Percentiles rank a stretch among this genome's conserved stretches.
These are phyloP conservation scores for Steinernema hermaphroditum DNA, from an alignment of 2,888 invertebrate genomes.

Conservation along the genomic window DNA sequence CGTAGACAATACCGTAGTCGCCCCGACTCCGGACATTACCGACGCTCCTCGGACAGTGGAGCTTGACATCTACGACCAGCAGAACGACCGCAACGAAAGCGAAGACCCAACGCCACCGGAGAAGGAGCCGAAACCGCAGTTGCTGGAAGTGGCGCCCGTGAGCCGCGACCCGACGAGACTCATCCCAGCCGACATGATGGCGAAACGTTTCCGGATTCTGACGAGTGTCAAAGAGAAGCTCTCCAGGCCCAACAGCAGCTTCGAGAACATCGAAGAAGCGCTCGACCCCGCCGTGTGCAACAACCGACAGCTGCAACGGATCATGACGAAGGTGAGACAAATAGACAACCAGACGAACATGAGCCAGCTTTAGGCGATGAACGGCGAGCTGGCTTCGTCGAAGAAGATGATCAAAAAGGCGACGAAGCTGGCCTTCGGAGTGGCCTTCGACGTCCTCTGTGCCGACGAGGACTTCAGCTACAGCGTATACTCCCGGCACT, in stretches of 20 bases:
- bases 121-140: too few relatives aligned
- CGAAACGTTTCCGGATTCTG: neutral
- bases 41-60: neutral
- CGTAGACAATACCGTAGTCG: neutral
- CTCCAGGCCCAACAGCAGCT: too few relatives aligned
- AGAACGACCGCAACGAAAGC: neutral
- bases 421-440: conserved; percentile 1
- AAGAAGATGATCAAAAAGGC: conserved; percentile 6
- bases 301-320: neutral
- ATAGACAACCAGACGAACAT: too few relatives aligned
- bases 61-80: neutral
- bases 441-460: conserved; percentile 9
- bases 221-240: neutral
- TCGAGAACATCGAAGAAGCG: neutral
- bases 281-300: neutral
- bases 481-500: neutral
- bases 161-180: neutral
- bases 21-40: neutral
- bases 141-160: conserved; percentile 1
- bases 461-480: conserved; percentile 18
- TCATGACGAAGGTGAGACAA: neutral
- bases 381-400: neutral
- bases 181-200: neutral
- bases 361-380: neutral
- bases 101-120: too few relatives aligned